Base-by-base conservation (phyloP, 2,888 invertebrate species). In the Andrena camellia region DNA sequence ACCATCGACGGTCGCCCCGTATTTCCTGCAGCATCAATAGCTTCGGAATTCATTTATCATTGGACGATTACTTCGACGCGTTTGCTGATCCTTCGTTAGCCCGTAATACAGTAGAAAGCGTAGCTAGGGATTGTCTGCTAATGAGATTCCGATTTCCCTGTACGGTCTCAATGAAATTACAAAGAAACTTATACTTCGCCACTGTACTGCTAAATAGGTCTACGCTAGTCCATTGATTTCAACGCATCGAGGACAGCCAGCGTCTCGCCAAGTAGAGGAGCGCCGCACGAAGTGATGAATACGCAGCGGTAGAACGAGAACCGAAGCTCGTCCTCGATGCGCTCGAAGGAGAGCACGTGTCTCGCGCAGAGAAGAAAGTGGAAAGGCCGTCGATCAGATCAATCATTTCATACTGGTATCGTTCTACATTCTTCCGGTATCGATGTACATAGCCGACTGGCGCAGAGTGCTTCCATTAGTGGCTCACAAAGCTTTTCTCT, bases 401-500 rank as follows among this genome's bases (percentile, higher is more conserved):
- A 71, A 23, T 71, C 48, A 42, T 31, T 78, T 54, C 33, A 68
- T 57, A 57, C 23, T 23, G 57, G 23, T 63, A 23, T 31, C 54
- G 42, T 81, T 54, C 50, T 81, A 81, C 68, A 82, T 83, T 71
- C 74, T 77, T 77, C 70, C 72, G 73, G 63, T 78, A 75, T 73
- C 57, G 54, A 86, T 88, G 84, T 89, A 88, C 35, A 88, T 88
- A 88, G 88, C 86, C 78, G 73, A 86, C 82, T 81, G 82, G 84
- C 86, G 88, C 83, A 82, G 70, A 85, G 90, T 89, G 89, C 89
- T 90, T 89, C 88, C 90, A 90, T 88, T 84, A 90, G 81, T 85
- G 73, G 79, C 79, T 86, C 78, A 81, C 77, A 66, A 83, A 68
- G 76, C 73, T 60, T 87, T 63, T 67, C 57, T 26, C 50, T 62